Conservation (phyloP, 2,113 vertebrate genomes). For the Connochaetes taurinus region DNA sequence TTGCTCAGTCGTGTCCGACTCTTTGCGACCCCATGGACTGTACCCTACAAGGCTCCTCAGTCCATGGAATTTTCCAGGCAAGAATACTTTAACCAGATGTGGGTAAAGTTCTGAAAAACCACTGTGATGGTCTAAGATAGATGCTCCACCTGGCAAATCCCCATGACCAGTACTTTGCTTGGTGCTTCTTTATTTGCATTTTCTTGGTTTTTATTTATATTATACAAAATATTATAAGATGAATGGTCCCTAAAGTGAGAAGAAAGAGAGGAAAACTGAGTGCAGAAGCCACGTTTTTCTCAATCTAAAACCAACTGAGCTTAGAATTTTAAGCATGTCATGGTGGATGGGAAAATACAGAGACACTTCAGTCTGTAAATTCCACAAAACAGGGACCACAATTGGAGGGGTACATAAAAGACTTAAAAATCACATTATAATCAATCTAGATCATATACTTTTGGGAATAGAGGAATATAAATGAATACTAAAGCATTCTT, state of each 20-base stretch:
- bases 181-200: not conserved
- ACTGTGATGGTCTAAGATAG: not conserved
- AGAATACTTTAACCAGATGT: not conserved
- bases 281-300: not conserved
- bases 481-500: not conserved
- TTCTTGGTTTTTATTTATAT: not conserved
- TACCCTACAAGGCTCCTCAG: too few relatives aligned
- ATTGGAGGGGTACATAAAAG: not conserved
- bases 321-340: not conserved
- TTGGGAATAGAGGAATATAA: not conserved
- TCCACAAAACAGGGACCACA: not conserved
- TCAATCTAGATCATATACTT: not conserved
- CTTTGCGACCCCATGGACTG: too few relatives aligned
- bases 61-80: too few relatives aligned
- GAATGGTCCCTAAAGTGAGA: not conserved
- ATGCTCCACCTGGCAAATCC: too few relatives aligned
- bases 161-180: not conserved
- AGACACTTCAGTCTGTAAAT: not conserved
- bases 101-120: not conserved
- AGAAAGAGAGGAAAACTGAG: not conserved
- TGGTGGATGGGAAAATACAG: not conserved
- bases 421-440: not conserved
- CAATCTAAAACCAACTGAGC: not conserved
- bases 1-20: fast-evolving
- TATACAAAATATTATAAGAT: not conserved